Conservation (phyloP, 2,888 invertebrate genomes). For the Cerceris rybyensis region DNA sequence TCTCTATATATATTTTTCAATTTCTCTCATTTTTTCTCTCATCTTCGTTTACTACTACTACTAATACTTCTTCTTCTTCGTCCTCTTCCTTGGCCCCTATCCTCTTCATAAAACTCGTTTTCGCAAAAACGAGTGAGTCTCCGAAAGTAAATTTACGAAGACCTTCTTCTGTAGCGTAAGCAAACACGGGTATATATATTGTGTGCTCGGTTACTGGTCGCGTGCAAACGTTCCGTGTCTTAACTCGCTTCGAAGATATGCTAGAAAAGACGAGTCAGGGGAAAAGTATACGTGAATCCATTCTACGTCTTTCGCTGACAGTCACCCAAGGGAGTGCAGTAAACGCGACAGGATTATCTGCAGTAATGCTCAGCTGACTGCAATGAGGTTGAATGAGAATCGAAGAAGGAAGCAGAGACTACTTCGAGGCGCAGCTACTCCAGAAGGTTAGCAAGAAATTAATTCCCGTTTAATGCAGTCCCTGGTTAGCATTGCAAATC, state of each 20-base stretch:
- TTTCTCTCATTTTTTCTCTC: no score
- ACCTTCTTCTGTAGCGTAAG: neutral
- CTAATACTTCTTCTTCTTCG: no score
- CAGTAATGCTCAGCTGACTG: conserved; percentile 63
- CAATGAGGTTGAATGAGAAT: conserved; percentile 32
- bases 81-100: neutral
- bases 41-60: no score
- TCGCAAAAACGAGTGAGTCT: conserved; percentile 12
- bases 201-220: conserved; percentile 12
- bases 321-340: conserved; percentile 54
- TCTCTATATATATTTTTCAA: no score
- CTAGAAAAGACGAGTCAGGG: neutral
- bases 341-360: conserved; percentile 73
- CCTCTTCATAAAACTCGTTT: neutral
- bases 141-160: conserved; percentile 42
- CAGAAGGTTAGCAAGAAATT: conserved; percentile 80
- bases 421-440: conserved; percentile 69
- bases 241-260: conserved; percentile 12
- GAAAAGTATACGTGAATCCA: conserved; percentile 36
- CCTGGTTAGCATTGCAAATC: conserved; percentile 80
- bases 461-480: conserved; percentile 80
- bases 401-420: conserved; percentile 52
- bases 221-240: conserved; percentile 26
- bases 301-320: conserved; percentile 51
- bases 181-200: neutral